A percentile compares a stretch with the other conserved stretches of the same genome.
Evolutionary conservation across 2,797 vertebrate species (phyloP).

Genomic region (Xiphophorus birchmanni): DNA sequence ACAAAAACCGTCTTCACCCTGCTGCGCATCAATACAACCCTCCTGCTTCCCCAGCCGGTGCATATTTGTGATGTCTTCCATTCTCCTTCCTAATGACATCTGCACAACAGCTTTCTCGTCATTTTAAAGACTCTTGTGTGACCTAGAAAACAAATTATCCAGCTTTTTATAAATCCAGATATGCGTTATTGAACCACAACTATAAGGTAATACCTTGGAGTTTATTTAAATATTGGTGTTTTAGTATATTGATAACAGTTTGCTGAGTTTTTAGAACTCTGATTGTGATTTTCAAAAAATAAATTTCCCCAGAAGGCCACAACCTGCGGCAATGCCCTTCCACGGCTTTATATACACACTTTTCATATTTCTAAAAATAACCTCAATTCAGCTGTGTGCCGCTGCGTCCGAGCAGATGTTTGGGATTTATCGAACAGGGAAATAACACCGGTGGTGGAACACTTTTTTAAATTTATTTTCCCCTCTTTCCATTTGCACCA

Average conservation of each 20-base stretch:
- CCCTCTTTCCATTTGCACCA: neutral
- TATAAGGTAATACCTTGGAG: neutral
- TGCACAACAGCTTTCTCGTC: neutral
- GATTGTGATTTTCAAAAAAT: neutral
- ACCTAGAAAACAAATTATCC: neutral
- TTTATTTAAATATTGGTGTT: neutral
- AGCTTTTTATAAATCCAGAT: neutral
- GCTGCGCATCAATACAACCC: constrained; percentile 26
- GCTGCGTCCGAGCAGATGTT: neutral
- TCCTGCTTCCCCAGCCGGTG: constrained; percentile 22
- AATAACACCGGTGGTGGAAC: neutral
- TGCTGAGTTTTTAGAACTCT: neutral
- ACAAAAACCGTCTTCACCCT: constrained; percentile 27
- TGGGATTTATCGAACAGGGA: constrained; percentile 8
- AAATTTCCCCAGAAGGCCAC: neutral
- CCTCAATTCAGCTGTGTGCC: neutral
- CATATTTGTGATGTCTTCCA: constrained; percentile 18
- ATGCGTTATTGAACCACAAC: neutral
- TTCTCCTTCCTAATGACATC: neutral
- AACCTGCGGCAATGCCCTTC: neutral
- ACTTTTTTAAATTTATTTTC: neutral
- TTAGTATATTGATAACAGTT: neutral
- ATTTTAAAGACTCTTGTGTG: neutral
- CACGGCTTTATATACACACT: neutral
- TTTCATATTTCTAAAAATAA: neutral